These are phyloP conservation scores for Aphelinus atriplicis DNA, from an alignment of 1,140 invertebrate species.

Conservation along the genomic window DNA sequence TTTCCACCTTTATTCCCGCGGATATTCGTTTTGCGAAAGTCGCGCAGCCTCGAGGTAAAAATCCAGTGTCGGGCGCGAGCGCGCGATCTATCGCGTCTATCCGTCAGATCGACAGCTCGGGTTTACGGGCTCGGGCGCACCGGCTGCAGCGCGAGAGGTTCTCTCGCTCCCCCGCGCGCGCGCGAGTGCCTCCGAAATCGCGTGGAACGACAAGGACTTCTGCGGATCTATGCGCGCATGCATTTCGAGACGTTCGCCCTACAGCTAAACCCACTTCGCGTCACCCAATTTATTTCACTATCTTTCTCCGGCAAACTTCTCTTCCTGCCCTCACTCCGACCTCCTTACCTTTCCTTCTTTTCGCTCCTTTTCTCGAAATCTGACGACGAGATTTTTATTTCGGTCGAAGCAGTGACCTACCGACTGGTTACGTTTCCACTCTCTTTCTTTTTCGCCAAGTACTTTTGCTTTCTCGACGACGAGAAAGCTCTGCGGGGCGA, in stretches of 20 bases:
- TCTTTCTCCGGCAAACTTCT: too few species aligned
- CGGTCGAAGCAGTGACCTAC: too few species aligned
- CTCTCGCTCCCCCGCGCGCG: too few species aligned
- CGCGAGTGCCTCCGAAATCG: conserved; percentile 41
- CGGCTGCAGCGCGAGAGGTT: background rate
- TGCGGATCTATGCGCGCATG: background rate
- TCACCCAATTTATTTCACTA: too few species aligned
- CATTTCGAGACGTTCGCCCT: background rate
- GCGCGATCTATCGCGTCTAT: conserved; percentile 33
- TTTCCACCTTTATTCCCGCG: conserved; percentile 16
- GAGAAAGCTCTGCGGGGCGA: too few species aligned
- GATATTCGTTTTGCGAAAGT: conserved; percentile 33
- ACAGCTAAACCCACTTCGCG: too few species aligned
- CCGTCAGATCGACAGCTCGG: conserved; percentile 43
- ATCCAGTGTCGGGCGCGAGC: conserved; percentile 18
- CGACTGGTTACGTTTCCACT: too few species aligned
- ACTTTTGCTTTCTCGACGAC: too few species aligned
- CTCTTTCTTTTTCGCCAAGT: too few species aligned
- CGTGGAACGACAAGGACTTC: conserved; percentile 1
- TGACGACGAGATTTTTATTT: background rate
- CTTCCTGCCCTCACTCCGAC: too few species aligned
- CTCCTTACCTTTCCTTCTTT: background rate
- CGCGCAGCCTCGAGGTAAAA: conserved; percentile 14
- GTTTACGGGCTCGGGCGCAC: conserved; percentile 32
- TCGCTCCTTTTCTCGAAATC: background rate